Conservation (phyloP, 2,797 vertebrate species). For the Pseudopleuronectes americanus region DNA sequence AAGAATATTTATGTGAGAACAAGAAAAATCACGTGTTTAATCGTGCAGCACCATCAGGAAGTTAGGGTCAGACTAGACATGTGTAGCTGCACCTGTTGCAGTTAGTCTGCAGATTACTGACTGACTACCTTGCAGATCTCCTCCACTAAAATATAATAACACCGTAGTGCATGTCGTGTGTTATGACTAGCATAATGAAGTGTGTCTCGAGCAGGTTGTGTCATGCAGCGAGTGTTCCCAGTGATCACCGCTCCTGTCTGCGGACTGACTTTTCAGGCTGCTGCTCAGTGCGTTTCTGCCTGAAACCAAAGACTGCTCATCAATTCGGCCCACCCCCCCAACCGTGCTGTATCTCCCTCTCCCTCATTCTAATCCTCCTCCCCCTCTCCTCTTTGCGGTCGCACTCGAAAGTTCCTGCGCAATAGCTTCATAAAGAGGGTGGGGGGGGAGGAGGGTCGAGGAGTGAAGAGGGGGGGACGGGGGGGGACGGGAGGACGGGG, state of each 20-base stretch:
- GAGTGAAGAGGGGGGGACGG: conserved; percentile 40
- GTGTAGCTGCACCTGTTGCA: conserved; percentile 59
- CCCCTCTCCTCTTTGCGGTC: conserved; percentile 57
- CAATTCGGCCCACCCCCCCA: conserved; percentile 43
- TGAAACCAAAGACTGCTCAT: conserved; percentile 53
- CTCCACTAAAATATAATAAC: conserved; percentile 30
- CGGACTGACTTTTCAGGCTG: conserved; percentile 39
- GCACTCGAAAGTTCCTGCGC: conserved; percentile 81
- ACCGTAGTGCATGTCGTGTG: conserved; percentile 10
- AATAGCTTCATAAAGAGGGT: conserved; percentile 78
- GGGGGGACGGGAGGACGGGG: conserved; percentile 52
- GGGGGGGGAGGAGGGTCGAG: conserved; percentile 9
- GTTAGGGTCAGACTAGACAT: background rate
- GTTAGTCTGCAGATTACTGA: conserved; percentile 16
- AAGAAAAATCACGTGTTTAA: background rate
- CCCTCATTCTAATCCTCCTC: conserved; percentile 55
- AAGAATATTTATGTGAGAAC: background rate
- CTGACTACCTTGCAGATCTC: conserved; percentile 4
- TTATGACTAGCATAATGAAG: conserved; percentile 30
- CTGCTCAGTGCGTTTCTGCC: conserved; percentile 44
- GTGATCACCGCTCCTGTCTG: conserved; percentile 23
- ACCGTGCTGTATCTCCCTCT: conserved; percentile 43
- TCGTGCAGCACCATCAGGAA: background rate
- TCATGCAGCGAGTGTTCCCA: conserved; percentile 39
- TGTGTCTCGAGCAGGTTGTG: conserved; percentile 40